Evolutionary conservation across 2,888 invertebrate species (phyloP), one percentile per base, ranked within the genome.

Genomic region (Marasmarcha lunaedactyla): DNA sequence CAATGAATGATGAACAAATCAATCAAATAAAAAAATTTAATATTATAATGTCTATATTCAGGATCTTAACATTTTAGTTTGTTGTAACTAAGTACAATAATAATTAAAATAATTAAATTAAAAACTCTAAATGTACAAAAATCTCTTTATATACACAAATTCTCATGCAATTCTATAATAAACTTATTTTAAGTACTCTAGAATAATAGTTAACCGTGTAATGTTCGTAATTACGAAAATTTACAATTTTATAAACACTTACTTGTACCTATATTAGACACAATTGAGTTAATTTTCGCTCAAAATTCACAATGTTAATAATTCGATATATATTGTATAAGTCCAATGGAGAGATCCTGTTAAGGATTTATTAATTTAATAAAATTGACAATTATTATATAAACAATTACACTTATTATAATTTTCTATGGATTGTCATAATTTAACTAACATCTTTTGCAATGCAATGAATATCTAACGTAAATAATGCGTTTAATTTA

Each of bases 41-140:
- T 11, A 36, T 40, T 36, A 36, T 36, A 26, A 36, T 36, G n/a
- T 36, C 73, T 79, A 77, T 81, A 78, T 78, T 78, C 70, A 66
- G 70, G 70, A 68, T 71, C 81, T 79, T 81, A 78, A 62, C 64
- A 56, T 57, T 71, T 71, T 71, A 77, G 70, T 79, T 81, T 77
- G 73, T 81, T 64, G 63, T 76, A 77, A 66, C 62, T 71, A 70
- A 54, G 46, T 58, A 51, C 27, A 30, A 30, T 35, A 36, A 36
- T 26, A 34, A 59, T 61, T 58, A 70, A 63, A 67, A 72, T 70
- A 68, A 64, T 77, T 74, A 79, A 81, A 77, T 73, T 73, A 77
- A 69, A 71, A 65, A 59, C 30, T 60, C 74, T 79, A 81, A 68
- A 78, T 81, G 79, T 81, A 81, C 79, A 83, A 83, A 79, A 79